These are phyloP conservation scores for Neodiprion fabricii DNA, from an alignment of 1,140 invertebrate species.

Conservation along the genomic window DNA sequence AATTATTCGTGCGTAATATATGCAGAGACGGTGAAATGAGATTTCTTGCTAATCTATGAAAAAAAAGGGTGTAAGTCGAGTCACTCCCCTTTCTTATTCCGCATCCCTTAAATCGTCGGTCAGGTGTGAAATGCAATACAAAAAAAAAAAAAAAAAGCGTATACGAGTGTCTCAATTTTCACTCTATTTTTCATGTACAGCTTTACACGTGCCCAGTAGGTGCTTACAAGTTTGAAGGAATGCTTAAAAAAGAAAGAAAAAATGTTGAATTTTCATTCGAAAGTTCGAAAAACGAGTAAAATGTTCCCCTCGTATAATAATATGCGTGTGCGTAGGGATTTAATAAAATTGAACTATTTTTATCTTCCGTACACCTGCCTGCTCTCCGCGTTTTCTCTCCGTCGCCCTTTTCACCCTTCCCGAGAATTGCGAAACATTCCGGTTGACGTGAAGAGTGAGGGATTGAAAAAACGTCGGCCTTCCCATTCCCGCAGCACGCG, in stretches of 20 bases:
- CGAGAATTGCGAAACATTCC: constrained; percentile 5
- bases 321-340: background rate
- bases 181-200: too few relatives aligned
- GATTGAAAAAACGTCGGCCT: constrained; percentile 3
- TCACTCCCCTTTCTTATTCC: too few relatives aligned
- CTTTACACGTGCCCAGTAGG: too few relatives aligned
- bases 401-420: background rate
- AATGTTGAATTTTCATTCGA: background rate
- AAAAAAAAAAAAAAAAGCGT: background rate
- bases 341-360: background rate
- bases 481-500: background rate
- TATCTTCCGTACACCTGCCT: background rate
- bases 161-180: too few relatives aligned
- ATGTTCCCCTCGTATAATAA: background rate
- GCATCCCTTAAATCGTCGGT: too few relatives aligned
- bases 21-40: too few relatives aligned
- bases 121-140: background rate
- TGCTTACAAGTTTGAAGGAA: too few relatives aligned
- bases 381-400: constrained; percentile 8
- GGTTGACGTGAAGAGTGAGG: constrained; percentile 6
- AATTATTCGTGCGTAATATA: too few relatives aligned
- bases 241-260: background rate
- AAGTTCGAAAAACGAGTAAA: background rate
- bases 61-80: too few relatives aligned
- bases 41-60: too few relatives aligned